These are phyloP conservation scores for Formica selysi DNA, from an alignment of 1,140 invertebrate species.

Conservation along the genomic window DNA sequence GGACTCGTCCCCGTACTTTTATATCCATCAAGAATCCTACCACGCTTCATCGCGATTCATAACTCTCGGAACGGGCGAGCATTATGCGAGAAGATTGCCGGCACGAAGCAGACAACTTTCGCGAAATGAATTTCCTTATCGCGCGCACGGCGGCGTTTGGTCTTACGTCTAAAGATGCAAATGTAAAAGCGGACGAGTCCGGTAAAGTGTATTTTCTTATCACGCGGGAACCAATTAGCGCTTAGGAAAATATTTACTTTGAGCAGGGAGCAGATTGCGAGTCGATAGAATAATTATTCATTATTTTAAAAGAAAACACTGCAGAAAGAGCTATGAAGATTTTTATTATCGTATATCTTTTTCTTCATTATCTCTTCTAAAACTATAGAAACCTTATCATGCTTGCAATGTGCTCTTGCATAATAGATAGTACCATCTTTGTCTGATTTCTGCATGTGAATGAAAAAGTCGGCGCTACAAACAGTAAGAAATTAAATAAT, in stretches of 20 bases:
- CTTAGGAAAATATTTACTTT: constrained; percentile 3
- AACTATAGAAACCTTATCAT: background rate
- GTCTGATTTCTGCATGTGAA: background rate
- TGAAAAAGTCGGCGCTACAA: background rate
- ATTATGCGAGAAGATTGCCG: constrained; percentile 27
- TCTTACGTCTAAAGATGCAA: background rate
- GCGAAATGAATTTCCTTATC: constrained; percentile 38
- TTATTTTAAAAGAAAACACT: background rate
- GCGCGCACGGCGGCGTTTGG: background rate
- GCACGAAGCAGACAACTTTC: constrained; percentile 16
- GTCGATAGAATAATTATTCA: background rate
- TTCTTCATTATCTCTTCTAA: background rate
- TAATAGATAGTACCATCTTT: background rate
- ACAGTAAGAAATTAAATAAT: background rate
- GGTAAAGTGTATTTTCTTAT: constrained; percentile 11
- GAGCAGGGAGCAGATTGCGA: background rate
- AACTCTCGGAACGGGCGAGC: constrained; percentile 9
- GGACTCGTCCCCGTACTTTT: background rate
- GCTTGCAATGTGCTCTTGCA: background rate
- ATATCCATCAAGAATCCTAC: background rate
- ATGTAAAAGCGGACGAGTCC: constrained; percentile 9
- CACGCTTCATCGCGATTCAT: constrained; percentile 23
- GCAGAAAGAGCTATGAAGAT: background rate
- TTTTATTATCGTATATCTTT: background rate
- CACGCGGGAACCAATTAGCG: background rate